These are phyloP conservation scores for Erynnis tages DNA, from an alignment of 2,888 invertebrate species.

Conservation along the genomic window DNA sequence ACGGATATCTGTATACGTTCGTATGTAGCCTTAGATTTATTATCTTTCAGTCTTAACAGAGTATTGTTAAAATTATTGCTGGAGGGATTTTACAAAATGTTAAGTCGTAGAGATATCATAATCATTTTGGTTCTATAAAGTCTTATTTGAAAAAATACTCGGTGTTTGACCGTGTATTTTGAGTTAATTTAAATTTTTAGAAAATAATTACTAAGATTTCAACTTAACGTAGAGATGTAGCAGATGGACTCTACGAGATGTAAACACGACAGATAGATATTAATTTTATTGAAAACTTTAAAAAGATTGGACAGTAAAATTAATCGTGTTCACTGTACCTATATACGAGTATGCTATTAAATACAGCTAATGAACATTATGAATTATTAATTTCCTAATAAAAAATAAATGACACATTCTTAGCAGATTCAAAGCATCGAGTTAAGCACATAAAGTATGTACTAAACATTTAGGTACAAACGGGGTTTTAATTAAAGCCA, in stretches of 20 bases:
- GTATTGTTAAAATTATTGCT: conserved; percentile 69
- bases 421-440: conserved; percentile 39
- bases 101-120: conserved; percentile 59
- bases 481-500: conserved; percentile 50
- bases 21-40: conserved; percentile 47
- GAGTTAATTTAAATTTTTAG: conserved; percentile 47
- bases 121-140: conserved; percentile 55
- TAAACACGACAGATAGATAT: conserved; percentile 31
- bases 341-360: conserved; percentile 2
- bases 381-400: conserved; percentile 35
- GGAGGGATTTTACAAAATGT: conserved; percentile 73
- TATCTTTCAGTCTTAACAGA: conserved; percentile 76
- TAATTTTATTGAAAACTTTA: too few species aligned
- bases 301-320: not conserved
- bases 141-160: conserved; percentile 64
- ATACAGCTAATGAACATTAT: conserved; percentile 22
- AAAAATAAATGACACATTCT: conserved; percentile 48
- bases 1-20: too few species aligned
- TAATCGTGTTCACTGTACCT: conserved; percentile 7
- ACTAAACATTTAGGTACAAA: conserved; percentile 39
- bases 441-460: conserved; percentile 31
- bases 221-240: conserved; percentile 29
- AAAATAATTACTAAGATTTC: conserved; percentile 55
- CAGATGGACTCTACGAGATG: conserved; percentile 24
- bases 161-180: conserved; percentile 54